Evolutionary conservation across 2,888 invertebrate species (phyloP), one percentile per base, ranked within the genome.

Genomic region (Amphiduros pacificus): DNA sequence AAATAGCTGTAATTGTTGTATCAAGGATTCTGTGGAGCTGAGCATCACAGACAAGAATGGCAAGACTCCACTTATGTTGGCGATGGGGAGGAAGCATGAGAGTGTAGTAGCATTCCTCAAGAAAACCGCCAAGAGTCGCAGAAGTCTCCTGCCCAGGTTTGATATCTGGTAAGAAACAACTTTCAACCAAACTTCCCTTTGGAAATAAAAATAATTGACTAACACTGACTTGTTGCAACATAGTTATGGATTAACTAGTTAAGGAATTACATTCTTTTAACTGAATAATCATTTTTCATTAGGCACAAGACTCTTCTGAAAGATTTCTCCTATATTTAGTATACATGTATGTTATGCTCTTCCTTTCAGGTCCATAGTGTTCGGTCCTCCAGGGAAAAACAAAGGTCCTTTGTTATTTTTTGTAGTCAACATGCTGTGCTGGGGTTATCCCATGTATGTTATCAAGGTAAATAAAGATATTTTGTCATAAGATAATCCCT

Each of bases 391-490:
- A 14, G 94, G 93, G 0, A 92, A 94, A 77, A 92, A 92, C 0
- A 94, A 94, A 82, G 91, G 91, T 20, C 93, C 94, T 0, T 82
- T 94, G 24, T 83, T 94, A 29, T 88, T 94, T 76, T 93, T 94
- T 78, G 85, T 94, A 74, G 87, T 91, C 63, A 93, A 92, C 0
- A 91, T 94, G 11, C 84, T 94, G 4, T 83, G 93, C 27, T 94
- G 94, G 94, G 94, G 91, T 9, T 94, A 94, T 81, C 94, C 94
- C 0, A 93, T 94, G 92, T 95, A 94, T 77, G 86, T 94, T 74
- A 88, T 94, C 65, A 87, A 91, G 84, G 91, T 90, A 83, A 85
- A 62, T 44, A 44, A 44, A 22, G 4, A 44, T 44, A 9, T 44
- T 44, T 22, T 36, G 36, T 36, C n/a, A 36, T 36, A 17, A 44